phyloP scores from a whole-genome alignment of 2,113 vertebrate genomes.

The Macheiramphus alcinus region DNA sequence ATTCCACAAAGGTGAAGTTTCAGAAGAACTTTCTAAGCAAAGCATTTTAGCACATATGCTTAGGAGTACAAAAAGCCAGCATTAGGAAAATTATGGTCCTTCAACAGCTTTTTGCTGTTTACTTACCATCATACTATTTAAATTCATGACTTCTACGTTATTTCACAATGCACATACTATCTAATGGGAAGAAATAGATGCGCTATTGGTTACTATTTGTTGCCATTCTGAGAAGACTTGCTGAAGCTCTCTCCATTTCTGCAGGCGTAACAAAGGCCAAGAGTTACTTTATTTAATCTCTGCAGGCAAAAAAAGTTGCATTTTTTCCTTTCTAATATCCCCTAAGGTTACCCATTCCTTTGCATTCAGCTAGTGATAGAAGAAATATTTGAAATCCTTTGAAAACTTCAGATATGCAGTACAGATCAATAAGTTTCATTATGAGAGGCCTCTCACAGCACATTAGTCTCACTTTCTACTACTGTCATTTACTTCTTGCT shows the following conservation, averaged over 20 bases:
- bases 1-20: neutral
- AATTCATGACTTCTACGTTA: neutral
- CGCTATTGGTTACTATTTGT: neutral
- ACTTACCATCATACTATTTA: neutral
- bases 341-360: neutral
- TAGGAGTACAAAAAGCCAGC: neutral
- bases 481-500: neutral
- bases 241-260: neutral
- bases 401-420: neutral
- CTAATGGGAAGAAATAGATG: neutral
- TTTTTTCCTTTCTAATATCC: neutral
- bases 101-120: neutral
- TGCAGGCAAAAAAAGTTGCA: neutral
- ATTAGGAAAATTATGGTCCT: fast-evolving
- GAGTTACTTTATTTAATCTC: neutral
- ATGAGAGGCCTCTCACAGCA: neutral
- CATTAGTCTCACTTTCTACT: neutral
- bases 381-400: neutral
- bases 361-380: neutral
- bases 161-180: neutral
- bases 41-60: neutral
- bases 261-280: neutral
- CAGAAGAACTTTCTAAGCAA: neutral
- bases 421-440: neutral
- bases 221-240: neutral